Base-by-base conservation (phyloP, 2,113 vertebrate genomes). In the Lathamus discolor region DNA sequence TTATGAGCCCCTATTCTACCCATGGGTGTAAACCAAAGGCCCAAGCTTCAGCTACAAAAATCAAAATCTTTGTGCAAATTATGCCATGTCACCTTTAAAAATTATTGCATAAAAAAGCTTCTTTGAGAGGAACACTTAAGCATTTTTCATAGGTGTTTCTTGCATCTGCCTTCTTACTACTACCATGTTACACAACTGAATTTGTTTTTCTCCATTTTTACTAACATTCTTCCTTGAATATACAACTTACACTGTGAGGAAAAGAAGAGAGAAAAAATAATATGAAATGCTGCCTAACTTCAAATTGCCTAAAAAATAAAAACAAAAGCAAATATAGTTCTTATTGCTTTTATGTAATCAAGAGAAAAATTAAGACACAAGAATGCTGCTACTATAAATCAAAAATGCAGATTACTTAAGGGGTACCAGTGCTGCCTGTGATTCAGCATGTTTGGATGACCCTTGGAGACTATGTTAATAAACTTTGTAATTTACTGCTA, bases 381-480 rank as follows among this genome's bases (percentile, higher is more conserved):
- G n/a, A 85, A 80, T 61, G 15, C 46, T 20, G 12, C 1, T 3
- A 74, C 44, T 74, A 85, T 90, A 85, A 96, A 82, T 94, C 4
- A 88, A 78, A 92, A 91, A 59, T 64, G 46, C 33, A 86, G 43
- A 80, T 92, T 85, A 83, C 46, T 86, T 70, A 41, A 43, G 48
- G 49, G 35, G 6, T 86, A 55, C 49, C 49, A 64, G 22, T 25
- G 8, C 33, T 75, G 37, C 75, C 88, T 90, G 83, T 95, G 94
- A 86, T 94, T 92, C 93, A 83, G 68, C 51, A 20, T 75, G 51
- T 83, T 92, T 80, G 37, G 88, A 46, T 90, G 78, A 93, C 46
- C 79, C 68, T 83, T 77, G 51, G 85, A 93, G 76, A 83, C 35
- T 31, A 37, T 23, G 10, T 92, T 92, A 96, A 95, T 96, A 96